Evolutionary conservation across 2,797 vertebrate species (phyloP).

Genomic region (Pteropus rufus): DNA sequence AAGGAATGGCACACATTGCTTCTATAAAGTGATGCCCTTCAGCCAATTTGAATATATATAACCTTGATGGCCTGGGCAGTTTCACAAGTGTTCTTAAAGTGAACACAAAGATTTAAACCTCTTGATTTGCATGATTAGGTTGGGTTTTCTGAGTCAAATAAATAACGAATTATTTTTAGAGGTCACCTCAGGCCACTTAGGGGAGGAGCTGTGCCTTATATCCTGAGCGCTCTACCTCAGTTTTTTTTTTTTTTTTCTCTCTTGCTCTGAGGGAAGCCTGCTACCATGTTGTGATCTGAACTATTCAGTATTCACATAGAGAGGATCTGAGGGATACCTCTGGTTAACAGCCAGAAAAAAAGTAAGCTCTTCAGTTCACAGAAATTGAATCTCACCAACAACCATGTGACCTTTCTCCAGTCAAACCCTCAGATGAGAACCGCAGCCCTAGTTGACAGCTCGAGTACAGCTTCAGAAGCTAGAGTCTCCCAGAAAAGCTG

Average conservation of each 20-base stretch:
- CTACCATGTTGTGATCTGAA: background rate
- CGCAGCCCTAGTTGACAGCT: background rate
- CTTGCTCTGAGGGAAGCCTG: background rate
- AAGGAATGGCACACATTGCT: no score
- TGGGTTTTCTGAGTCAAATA: no score
- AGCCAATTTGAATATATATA: no score
- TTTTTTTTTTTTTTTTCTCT: background rate
- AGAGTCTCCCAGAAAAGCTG: background rate
- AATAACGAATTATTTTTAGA: no score
- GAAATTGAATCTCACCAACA: background rate
- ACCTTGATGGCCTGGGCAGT: no score
- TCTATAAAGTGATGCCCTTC: no score
- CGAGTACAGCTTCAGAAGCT: no score
- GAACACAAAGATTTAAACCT: no score
- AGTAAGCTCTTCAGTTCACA: background rate
- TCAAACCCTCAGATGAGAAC: background rate
- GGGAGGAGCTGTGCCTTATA: background rate
- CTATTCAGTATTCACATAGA: background rate
- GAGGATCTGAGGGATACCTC: background rate
- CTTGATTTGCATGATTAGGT: no score
- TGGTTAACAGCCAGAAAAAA: background rate
- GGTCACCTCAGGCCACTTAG: no score
- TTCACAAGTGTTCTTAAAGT: no score
- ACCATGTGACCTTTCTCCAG: background rate
- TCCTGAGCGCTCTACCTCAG: background rate